Conservation (phyloP, 2,113 vertebrate genomes). For the Ascaphus truei region DNA sequence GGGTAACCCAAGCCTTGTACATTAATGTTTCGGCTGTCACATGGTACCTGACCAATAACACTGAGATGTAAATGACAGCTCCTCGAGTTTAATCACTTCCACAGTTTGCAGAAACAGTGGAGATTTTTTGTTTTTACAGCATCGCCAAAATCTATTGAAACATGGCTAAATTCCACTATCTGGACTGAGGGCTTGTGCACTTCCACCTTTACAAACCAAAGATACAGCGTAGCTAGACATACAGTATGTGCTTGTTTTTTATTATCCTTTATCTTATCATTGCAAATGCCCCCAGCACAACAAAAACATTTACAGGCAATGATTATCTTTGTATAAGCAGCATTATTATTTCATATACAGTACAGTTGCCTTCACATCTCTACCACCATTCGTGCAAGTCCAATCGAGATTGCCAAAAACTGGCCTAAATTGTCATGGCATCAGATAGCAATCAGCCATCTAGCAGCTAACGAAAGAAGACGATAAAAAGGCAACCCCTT, state of each 20-base stretch:
- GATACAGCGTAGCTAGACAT: not conserved
- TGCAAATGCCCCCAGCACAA: not conserved
- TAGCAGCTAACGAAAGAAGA: too few relatives aligned
- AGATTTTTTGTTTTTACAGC: not conserved
- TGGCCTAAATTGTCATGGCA: too few relatives aligned
- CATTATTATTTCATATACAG: not conserved
- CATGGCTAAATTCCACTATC: not conserved
- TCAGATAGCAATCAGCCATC: too few relatives aligned
- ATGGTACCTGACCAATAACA: not conserved
- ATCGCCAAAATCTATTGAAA: not conserved
- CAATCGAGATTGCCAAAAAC: too few relatives aligned
- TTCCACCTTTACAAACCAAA: not conserved
- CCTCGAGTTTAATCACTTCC: not conserved
- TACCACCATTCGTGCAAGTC: too few relatives aligned
- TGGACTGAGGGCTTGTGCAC: not conserved
- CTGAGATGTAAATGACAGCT: not conserved
- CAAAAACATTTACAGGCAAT: not conserved
- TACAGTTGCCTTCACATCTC: too few relatives aligned
- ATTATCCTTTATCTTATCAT: not conserved
- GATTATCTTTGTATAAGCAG: not conserved
- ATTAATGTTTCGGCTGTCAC: conserved; percentile 20
- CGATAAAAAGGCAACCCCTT: too few relatives aligned
- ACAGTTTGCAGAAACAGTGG: not conserved
- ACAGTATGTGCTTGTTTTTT: not conserved
- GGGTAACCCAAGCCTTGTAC: conserved; percentile 6